Evolutionary conservation across 2,888 invertebrate species (phyloP).

Genomic region (Brassicogethes aeneus): DNA sequence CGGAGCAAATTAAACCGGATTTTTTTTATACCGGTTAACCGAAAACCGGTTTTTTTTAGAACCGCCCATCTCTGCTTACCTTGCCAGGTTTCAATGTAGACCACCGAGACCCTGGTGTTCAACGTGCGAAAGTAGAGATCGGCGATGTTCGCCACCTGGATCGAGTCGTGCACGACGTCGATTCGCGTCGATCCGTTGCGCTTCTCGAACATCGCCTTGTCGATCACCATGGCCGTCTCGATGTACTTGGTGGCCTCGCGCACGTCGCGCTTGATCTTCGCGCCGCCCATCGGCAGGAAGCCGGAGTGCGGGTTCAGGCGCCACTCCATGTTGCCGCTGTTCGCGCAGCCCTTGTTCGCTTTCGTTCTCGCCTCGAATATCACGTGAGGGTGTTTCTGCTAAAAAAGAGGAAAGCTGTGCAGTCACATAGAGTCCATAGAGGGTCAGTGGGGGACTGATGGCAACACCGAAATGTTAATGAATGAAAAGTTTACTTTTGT

Average conservation of each 20-base stretch:
- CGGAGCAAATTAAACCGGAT: no score
- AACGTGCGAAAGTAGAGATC: conserved; percentile 78
- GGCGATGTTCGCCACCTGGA: conserved; percentile 95
- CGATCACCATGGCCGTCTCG: conserved; percentile 91
- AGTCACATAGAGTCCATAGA: conserved; percentile 29
- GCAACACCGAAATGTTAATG: no score
- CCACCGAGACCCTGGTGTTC: conserved; percentile 89
- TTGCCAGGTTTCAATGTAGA: conserved; percentile 96
- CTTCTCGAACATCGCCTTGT: conserved; percentile 93
- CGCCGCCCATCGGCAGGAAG: conserved; percentile 34
- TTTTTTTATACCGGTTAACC: no score
- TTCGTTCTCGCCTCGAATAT: conserved; percentile 92
- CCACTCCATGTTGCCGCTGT: conserved; percentile 68
- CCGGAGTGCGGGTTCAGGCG: conserved; percentile 42
- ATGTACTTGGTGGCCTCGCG: conserved; percentile 89
- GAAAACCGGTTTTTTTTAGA: no score
- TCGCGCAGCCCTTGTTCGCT: conserved; percentile 86
- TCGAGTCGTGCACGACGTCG: conserved; percentile 74
- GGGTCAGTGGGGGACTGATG: conserved; percentile 1
- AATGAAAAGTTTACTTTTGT: no score
- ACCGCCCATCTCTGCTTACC: no score
- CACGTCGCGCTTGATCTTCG: conserved; percentile 59
- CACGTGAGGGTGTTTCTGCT: conserved; percentile 97
- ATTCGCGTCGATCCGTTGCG: conserved; percentile 77
- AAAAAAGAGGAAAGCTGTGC: conserved; percentile 52